Evolutionary conservation across 2,888 invertebrate genomes (phyloP).

Genomic region (Spilarctia lutea): DNA sequence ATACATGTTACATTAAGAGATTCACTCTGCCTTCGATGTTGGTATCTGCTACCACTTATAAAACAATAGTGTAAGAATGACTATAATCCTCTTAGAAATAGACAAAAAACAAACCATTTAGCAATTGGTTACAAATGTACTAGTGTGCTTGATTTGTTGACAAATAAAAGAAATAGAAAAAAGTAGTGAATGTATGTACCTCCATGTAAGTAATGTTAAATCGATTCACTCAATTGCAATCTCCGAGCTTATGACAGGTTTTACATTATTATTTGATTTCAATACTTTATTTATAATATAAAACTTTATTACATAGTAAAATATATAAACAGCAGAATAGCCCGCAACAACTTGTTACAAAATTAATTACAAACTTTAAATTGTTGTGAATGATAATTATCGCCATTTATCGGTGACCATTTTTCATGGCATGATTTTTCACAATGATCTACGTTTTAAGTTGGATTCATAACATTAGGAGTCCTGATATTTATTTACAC

Average conservation of each 20-base stretch:
- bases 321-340: constrained; percentile 51
- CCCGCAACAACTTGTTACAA: constrained; percentile 45
- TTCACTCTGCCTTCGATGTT: constrained; percentile 5
- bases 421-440: constrained; percentile 43
- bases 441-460: constrained; percentile 31
- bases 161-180: constrained; percentile 12
- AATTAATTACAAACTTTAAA: constrained; percentile 42
- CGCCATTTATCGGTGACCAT: constrained; percentile 25
- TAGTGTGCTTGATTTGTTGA: background rate
- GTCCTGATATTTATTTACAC: constrained; percentile 68
- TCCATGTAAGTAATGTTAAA: constrained; percentile 80
- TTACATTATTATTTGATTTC: constrained; percentile 60
- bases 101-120: background rate
- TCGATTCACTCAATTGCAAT: constrained; percentile 61
- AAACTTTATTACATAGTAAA: constrained; percentile 74
- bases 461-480: constrained; percentile 52
- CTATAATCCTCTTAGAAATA: constrained; percentile 2
- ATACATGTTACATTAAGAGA: constrained; percentile 19
- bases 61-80: background rate
- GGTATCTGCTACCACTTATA: background rate
- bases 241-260: constrained; percentile 77
- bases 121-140: background rate
- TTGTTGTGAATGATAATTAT: constrained; percentile 31
- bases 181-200: constrained; percentile 61
- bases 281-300: constrained; percentile 79